Base-by-base conservation (phyloP, 2,888 invertebrate genomes). In the Icerya purchasi region DNA sequence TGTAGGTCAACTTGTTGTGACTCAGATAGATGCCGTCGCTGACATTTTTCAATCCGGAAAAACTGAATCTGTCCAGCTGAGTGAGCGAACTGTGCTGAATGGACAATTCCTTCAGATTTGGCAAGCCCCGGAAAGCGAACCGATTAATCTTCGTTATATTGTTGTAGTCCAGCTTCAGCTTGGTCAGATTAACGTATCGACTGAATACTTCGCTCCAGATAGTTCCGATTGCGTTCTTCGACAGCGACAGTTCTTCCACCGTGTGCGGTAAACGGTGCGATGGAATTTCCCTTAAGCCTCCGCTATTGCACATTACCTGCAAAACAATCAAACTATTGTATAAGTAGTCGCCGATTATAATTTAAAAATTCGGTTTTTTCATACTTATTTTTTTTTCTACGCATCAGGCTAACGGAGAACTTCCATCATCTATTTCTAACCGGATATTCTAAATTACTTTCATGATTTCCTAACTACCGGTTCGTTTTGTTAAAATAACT, bases 231-330 rank as follows among this genome's bases (percentile, higher is more conserved):
- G 85, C 81, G 72, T 91, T 90, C 69, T 88, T 84, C 52, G 88
- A 86, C 65, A 92, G 72, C 1, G 90, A 85, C 63, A 91, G 75
- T 71, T 91, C 89, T 70, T 85, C 86, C 66, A 91, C 84, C 59
- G 82, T 80, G 22, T 80, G 70, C 22, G 88, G 86, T 66, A 92
- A 75, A 64, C 81, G 78, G 64, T 78, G 77, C 60, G 83, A 77
- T 55, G 88, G 89, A 65, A 89, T 86, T 68, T 84, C 84, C 62
- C 80, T 79, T 67, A 89, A 75, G 61, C 83, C 82, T 63, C 87
- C 87, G 64, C 86, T 86, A 76, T 89, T 88, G 77, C 89, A 89
- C 69, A 88, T 79, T 66, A 89, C 87, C 89, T 89, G 77, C 56
- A 73, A 76, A 65, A 68, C 65, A 68, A 61, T n/a, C n/a, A n/a